A percentile compares a stretch with the other conserved stretches of the same genome.
These are phyloP conservation scores for Pholis gunnellus DNA, from an alignment of 2,113 vertebrate species.

Conservation along the genomic window DNA sequence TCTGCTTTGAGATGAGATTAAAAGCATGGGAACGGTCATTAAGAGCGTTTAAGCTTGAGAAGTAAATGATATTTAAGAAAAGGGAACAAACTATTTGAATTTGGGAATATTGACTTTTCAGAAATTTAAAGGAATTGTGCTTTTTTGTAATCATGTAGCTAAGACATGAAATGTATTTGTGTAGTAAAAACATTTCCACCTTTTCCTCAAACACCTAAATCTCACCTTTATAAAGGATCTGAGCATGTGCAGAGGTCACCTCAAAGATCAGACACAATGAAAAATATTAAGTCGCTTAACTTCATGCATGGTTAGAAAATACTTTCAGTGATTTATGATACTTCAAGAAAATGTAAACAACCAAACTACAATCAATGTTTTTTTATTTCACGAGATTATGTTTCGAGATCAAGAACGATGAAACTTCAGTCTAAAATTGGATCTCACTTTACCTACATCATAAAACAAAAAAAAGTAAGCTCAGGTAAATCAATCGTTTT, in stretches of 20 bases:
- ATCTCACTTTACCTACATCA: background rate
- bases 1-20: background rate
- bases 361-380: background rate
- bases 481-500: conserved; percentile 59
- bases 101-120: background rate
- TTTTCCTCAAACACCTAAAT: background rate
- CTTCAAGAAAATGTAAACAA: background rate
- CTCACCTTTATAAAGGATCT: background rate
- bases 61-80: background rate
- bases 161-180: background rate
- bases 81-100: background rate
- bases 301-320: background rate
- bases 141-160: background rate
- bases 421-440: background rate
- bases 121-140: background rate
- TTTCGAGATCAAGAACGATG: background rate
- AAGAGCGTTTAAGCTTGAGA: background rate
- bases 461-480: background rate
- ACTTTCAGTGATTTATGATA: background rate
- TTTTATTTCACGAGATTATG: background rate
- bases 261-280: background rate
- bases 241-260: background rate
- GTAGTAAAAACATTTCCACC: background rate
- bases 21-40: background rate
- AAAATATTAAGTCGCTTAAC: background rate